These are phyloP conservation scores for Drosophila yooni DNA, from an alignment of 2,888 invertebrate genomes.

Conservation along the genomic window DNA sequence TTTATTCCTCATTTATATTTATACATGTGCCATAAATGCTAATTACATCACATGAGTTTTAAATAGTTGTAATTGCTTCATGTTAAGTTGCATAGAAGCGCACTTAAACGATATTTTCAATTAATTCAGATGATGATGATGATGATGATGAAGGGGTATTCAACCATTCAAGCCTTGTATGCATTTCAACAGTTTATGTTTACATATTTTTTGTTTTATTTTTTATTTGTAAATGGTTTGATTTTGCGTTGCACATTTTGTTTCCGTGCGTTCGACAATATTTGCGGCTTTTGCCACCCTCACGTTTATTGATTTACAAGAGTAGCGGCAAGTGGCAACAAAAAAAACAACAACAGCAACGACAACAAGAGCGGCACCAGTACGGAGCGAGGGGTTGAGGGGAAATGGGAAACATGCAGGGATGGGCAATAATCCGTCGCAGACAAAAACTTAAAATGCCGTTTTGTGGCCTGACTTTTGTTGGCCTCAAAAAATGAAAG, in stretches of 20 bases:
- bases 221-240: slow-evolving; percentile 1
- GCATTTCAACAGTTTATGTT: neutral
- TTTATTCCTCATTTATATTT: neutral
- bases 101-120: slow-evolving; percentile 2
- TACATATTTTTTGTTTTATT: neutral
- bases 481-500: slow-evolving; percentile 28
- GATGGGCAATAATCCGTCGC: slow-evolving; percentile 64
- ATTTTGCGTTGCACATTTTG: slow-evolving; percentile 25
- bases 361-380: slow-evolving; percentile 40
- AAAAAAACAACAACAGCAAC: slow-evolving; percentile 34
- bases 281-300: slow-evolving; percentile 79
- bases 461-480: slow-evolving; percentile 69
- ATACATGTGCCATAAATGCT: neutral
- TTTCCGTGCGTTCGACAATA: slow-evolving; percentile 42
- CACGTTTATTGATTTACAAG: slow-evolving; percentile 80
- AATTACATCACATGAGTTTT: slow-evolving; percentile 7
- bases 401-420: slow-evolving; percentile 26
- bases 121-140: neutral
- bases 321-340: slow-evolving; percentile 48
- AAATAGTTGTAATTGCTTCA: neutral
- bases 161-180: neutral
- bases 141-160: neutral
- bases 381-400: slow-evolving; percentile 7
- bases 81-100: neutral
- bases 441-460: slow-evolving; percentile 76